Percentiles rank a stretch among this genome's conserved stretches.
Conservation (phyloP, 2,113 vertebrate genomes). For the Colossoma macropomum region DNA sequence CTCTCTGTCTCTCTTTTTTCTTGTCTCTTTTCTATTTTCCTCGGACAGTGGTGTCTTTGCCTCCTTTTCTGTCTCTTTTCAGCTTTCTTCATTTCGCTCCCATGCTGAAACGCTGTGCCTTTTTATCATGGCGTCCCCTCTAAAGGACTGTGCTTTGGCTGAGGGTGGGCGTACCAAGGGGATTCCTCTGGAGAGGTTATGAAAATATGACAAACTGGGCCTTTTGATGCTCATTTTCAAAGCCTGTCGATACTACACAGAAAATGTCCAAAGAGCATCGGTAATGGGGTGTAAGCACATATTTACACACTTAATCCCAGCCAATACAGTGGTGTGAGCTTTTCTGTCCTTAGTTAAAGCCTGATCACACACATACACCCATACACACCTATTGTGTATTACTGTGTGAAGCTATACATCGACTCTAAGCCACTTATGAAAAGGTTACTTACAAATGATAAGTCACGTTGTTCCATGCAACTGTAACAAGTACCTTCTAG, state of each 20-base stretch:
- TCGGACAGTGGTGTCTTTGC: constrained; percentile 22
- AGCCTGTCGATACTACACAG: neutral
- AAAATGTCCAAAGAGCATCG: neutral
- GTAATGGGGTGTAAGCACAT: neutral
- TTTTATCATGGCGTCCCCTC: neutral
- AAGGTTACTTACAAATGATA: too few species aligned
- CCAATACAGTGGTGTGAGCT: neutral
- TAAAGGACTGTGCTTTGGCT: constrained; percentile 18
- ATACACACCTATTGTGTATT: neutral
- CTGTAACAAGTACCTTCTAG: too few species aligned
- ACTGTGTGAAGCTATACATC: too few species aligned
- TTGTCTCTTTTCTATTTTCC: constrained; percentile 36
- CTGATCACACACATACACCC: neutral
- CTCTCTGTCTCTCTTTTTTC: constrained; percentile 21
- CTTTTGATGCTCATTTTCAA: constrained; percentile 15
- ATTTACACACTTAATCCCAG: neutral
- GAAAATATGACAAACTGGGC: constrained; percentile 71
- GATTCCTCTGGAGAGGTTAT: constrained; percentile 53
- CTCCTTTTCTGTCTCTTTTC: constrained; percentile 23
- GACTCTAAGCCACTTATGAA: neutral
- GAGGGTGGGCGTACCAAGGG: constrained; percentile 6
- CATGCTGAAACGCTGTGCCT: constrained; percentile 38
- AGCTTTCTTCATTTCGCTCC: constrained; percentile 23
- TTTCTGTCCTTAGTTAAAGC: neutral
- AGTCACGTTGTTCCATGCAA: too few species aligned